Evolutionary conservation across 2,888 invertebrate species (phyloP), one percentile per base, ranked within the genome.

Genomic region (Drosophila anomelani): DNA sequence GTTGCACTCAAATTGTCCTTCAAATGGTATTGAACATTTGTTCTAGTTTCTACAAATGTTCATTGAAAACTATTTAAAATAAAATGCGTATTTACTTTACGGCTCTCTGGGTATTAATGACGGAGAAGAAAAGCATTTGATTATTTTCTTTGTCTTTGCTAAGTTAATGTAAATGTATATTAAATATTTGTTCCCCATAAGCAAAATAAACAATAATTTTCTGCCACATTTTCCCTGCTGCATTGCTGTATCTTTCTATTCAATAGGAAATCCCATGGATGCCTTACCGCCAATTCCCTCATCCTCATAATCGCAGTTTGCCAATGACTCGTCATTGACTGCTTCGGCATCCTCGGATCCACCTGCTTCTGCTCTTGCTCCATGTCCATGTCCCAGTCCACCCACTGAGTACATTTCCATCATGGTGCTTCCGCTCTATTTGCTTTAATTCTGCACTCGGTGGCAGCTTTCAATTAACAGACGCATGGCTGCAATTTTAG

Each of bases 271-370:
- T 72, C 69, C 69, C 69, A 4, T 29, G 10, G 39, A 26, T 47
- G n/a, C n/a, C 81, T 81, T 60, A 85, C 85, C 85, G 64, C 90
- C 90, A 69, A 90, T 79, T 36, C 90, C 88, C 64, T 85, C 90
- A 60, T 90, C 90, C 46, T 84, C 83, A 59, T 57, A 88, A 57
- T 89, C 76, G 46, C 74, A 68, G 46, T 38, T 66, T 15, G 29
- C 49, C 34, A 69, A 68, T n/a, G 58, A 55, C 32, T 62, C 59
- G 34, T 58, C 72, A 29, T 6, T 26, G 60, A 29, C 15, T 41
- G 46, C 55, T 17, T 12, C 23, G 32, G 15, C 29, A 17, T 38
- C 58, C 56, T 13, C 12, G n/a, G 34, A 6, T 36, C 29, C 20
- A 17, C 13, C 34, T 12, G 29, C 34, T 3, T 1, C 43, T 17